Evolutionary conservation across 2,113 vertebrate genomes (phyloP).

Genomic region (Madoqua kirkii): DNA sequence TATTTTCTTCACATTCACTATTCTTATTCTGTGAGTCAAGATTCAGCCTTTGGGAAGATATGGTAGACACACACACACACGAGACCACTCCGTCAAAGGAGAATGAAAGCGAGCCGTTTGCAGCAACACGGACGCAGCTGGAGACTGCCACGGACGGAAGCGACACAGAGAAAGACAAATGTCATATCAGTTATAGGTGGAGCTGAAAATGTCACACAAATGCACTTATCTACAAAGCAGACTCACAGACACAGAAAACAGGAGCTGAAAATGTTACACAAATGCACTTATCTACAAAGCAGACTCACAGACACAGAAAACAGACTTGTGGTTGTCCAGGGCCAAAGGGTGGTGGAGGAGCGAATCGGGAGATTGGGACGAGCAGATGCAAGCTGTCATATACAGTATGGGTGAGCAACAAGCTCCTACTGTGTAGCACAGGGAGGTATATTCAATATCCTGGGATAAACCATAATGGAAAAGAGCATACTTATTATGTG

Average conservation of each 20-base stretch:
- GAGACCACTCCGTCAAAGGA: too few relatives aligned
- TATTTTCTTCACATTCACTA: background rate
- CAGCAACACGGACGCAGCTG: background rate
- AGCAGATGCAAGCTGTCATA: background rate
- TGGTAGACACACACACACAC: too few relatives aligned
- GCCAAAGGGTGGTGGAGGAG: background rate
- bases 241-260: background rate
- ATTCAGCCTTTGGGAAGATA: background rate
- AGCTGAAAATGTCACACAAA: background rate
- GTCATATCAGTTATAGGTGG: rapidly evolving
- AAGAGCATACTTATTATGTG: background rate
- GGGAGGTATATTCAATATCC: background rate
- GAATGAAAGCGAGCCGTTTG: background rate
- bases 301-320: background rate
- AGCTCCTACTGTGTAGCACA: background rate
- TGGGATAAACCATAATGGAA: background rate
- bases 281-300: too few relatives aligned
- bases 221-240: background rate
- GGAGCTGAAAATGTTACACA: too few relatives aligned
- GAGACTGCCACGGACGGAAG: rapidly evolving
- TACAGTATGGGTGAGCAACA: background rate
- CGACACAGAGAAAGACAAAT: background rate
- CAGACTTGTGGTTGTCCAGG: too few relatives aligned
- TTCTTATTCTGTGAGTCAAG: background rate
- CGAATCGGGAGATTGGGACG: rapidly evolving